Percentiles rank a stretch among this genome's conserved stretches.
Conservation (phyloP, 2,888 invertebrate genomes). For the Trypoxylon attenuatum region DNA sequence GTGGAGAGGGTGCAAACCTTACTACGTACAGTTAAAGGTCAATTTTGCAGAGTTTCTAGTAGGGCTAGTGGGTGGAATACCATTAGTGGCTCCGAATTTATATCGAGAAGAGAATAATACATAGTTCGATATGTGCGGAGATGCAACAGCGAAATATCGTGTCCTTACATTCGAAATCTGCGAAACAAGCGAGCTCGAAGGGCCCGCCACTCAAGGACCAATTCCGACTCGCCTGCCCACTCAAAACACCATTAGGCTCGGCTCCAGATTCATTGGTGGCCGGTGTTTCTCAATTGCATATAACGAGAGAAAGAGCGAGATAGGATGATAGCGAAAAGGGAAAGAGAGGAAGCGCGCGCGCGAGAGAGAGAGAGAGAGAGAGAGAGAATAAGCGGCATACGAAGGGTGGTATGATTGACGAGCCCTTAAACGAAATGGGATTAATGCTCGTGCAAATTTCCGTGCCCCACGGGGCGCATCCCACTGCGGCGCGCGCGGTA, state of each 20-base stretch:
- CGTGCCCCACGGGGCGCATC: slow-evolving; percentile 20
- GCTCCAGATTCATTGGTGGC: slow-evolving; percentile 41
- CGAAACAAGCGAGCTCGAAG: slow-evolving; percentile 19
- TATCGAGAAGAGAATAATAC: too few species aligned
- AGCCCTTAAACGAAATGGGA: slow-evolving; percentile 63
- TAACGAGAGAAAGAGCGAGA: slow-evolving; percentile 5
- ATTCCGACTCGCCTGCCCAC: slow-evolving; percentile 41
- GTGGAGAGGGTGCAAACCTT: too few species aligned
- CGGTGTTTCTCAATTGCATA: slow-evolving; percentile 22
- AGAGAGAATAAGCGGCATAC: neutral
- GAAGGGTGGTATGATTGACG: slow-evolving; percentile 58
- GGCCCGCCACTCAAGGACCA: slow-evolving; percentile 14
- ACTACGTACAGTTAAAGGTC: too few species aligned
- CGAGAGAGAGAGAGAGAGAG: neutral
- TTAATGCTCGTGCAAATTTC: slow-evolving; percentile 61
- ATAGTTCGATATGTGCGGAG: too few species aligned
- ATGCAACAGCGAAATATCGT: too few species aligned
- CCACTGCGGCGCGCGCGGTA: too few species aligned
- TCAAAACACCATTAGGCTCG: slow-evolving; percentile 48
- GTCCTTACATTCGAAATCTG: slow-evolving; percentile 18
- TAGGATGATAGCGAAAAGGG: too few species aligned
- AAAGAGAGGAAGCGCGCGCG: too few species aligned
- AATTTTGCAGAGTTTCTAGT: too few species aligned
- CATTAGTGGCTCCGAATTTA: too few species aligned
- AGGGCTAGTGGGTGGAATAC: too few species aligned